phyloP scores from a whole-genome alignment of 2,797 vertebrate species.

The Rhyacichthys aspro region DNA sequence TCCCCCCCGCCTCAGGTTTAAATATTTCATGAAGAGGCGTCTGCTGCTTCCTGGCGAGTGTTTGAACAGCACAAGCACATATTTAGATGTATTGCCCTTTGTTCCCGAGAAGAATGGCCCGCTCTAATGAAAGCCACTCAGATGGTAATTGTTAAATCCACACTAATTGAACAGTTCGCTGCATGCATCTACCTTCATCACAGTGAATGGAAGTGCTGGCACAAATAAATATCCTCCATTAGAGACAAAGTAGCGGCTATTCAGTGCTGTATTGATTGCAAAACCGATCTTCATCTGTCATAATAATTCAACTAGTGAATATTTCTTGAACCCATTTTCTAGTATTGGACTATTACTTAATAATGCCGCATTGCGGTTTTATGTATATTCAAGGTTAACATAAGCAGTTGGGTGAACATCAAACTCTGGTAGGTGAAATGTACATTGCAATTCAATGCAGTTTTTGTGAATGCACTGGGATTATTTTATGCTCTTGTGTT shows the following conservation, averaged over 20 bases:
- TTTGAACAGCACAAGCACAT: not conserved
- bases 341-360: too few species aligned
- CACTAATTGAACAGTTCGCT: slow-evolving; percentile 5
- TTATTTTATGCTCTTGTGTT: too few species aligned
- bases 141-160: slow-evolving; percentile 2
- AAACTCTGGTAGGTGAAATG: too few species aligned
- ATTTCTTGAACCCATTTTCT: not conserved
- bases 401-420: too few species aligned
- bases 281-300: not conserved
- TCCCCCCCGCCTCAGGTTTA: not conserved
- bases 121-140: slow-evolving; percentile 4
- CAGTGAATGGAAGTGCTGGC: not conserved
- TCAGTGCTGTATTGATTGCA: slow-evolving; percentile 17
- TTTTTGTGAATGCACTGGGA: too few species aligned
- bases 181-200: slow-evolving; percentile 1
- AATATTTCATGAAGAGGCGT: not conserved
- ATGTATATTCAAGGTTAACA: too few species aligned
- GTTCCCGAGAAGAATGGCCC: not conserved
- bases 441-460: too few species aligned
- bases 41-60: not conserved
- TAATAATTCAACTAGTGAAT: not conserved
- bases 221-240: slow-evolving; percentile 13
- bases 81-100: not conserved
- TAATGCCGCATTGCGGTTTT: too few species aligned
- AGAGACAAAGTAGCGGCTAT: slow-evolving; percentile 6